Evolutionary conservation across 2,888 invertebrate species (phyloP).

Genomic region (Hypercompe scribonia): DNA sequence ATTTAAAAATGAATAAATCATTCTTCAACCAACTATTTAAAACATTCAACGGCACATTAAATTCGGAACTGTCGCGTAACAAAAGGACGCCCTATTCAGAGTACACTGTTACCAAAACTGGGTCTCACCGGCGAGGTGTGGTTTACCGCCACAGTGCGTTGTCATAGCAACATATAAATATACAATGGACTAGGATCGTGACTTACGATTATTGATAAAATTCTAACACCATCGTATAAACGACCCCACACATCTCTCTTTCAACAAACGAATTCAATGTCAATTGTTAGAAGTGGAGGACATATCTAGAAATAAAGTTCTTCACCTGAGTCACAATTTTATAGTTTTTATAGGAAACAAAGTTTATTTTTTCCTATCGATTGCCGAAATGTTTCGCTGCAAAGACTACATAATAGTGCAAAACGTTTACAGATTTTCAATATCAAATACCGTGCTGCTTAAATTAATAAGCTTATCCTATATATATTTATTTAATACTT

Average conservation of each 20-base stretch:
- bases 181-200: slow-evolving; percentile 67
- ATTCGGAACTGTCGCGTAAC: slow-evolving; percentile 42
- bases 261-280: neutral
- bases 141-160: slow-evolving; percentile 70
- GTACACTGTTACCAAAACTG: slow-evolving; percentile 65
- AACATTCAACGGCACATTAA: slow-evolving; percentile 26
- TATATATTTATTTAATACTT: neutral
- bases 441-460: neutral
- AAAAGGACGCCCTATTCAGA: slow-evolving; percentile 52
- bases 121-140: slow-evolving; percentile 73
- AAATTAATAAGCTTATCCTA: neutral
- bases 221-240: slow-evolving; percentile 59
- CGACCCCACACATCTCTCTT: slow-evolving; percentile 20
- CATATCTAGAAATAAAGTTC: neutral
- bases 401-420: neutral
- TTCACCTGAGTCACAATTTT: neutral
- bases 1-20: neutral
- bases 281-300: neutral
- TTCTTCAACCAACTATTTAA: neutral
- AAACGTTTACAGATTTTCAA: neutral
- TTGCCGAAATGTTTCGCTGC: neutral
- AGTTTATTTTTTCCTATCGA: neutral
- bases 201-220: slow-evolving; percentile 78
- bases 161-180: slow-evolving; percentile 73
- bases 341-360: neutral